Percentiles rank a stretch among this genome's conserved stretches.
phyloP scores from a whole-genome alignment of 2,888 invertebrate genomes.

The Watsonalla binaria region DNA sequence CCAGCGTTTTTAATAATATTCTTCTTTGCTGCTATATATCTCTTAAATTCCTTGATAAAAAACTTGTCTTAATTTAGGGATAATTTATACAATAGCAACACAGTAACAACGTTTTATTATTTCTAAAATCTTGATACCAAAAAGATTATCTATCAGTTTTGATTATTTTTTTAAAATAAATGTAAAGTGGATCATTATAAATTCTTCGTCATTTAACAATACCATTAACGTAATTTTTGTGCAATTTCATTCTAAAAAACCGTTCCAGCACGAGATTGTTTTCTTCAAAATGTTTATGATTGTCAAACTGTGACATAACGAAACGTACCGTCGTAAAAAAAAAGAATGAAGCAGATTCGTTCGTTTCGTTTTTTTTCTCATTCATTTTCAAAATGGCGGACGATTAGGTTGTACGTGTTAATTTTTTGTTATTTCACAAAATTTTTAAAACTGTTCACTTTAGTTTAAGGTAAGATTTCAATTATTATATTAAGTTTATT shows the following conservation, averaged over 20 bases:
- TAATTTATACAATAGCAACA: not conserved
- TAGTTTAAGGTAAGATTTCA: slow-evolving; percentile 46
- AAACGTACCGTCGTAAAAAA: slow-evolving; percentile 30
- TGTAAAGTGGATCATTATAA: no score
- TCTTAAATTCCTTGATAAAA: no score
- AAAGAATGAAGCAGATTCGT: slow-evolving; percentile 6
- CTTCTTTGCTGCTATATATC: no score
- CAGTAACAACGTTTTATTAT: not conserved
- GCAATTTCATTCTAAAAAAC: no score
- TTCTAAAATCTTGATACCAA: not conserved
- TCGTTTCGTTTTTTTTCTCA: slow-evolving; percentile 15
- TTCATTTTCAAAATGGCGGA: slow-evolving; percentile 67
- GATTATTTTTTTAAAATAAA: no score
- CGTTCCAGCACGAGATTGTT: no score
- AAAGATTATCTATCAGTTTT: no score
- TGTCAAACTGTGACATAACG: slow-evolving; percentile 10
- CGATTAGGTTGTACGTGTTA: slow-evolving; percentile 60
- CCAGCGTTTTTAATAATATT: no score
- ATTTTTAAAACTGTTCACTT: slow-evolving; percentile 57
- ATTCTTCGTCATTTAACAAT: no score
- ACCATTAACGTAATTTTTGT: no score
- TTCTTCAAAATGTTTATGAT: not conserved
- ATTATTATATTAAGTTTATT: not conserved
- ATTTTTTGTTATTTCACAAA: slow-evolving; percentile 58
- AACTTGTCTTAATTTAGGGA: not conserved